These are phyloP conservation scores for Scartelaos histophorus DNA, from an alignment of 2,113 vertebrate genomes.

Conservation along the genomic window DNA sequence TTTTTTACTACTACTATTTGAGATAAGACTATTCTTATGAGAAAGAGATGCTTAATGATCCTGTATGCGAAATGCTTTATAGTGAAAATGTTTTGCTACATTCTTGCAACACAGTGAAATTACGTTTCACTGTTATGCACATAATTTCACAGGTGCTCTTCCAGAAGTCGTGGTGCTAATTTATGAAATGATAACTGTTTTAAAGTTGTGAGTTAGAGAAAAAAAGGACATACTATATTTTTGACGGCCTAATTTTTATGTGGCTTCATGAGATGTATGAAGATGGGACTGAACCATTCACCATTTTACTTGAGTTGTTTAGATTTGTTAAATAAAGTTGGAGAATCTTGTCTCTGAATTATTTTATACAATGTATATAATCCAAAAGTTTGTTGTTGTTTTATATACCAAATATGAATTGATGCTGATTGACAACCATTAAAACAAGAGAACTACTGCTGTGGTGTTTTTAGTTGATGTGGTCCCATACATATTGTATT, in stretches of 20 bases:
- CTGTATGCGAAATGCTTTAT: constrained; percentile 13
- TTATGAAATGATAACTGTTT: constrained; percentile 66
- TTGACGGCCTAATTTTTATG: constrained; percentile 66
- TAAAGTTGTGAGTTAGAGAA: neutral
- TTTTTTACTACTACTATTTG: constrained; percentile 43
- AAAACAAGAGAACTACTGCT: constrained; percentile 51
- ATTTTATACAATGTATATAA: constrained; percentile 15
- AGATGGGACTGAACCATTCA: constrained; percentile 49
- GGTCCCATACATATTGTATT: neutral
- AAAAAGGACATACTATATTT: constrained; percentile 56
- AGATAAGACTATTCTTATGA: constrained; percentile 32
- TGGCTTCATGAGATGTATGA: constrained; percentile 44
- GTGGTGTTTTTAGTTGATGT: constrained; percentile 28
- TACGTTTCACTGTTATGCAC: constrained; percentile 65
- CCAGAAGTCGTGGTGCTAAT: constrained; percentile 76
- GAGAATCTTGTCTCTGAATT: constrained; percentile 36
- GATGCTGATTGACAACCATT: constrained; percentile 53
- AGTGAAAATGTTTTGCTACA: constrained; percentile 16
- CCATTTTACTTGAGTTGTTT: constrained; percentile 64
- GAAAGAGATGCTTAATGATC: constrained; percentile 33
- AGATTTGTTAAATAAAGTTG: constrained; percentile 38
- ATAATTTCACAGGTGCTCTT: constrained; percentile 64
- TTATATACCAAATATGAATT: constrained; percentile 58
- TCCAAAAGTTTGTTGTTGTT: constrained; percentile 42
- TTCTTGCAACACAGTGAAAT: constrained; percentile 60